These are phyloP conservation scores for Threskiornis aethiopicus DNA, from an alignment of 2,797 vertebrate species.

Conservation along the genomic window DNA sequence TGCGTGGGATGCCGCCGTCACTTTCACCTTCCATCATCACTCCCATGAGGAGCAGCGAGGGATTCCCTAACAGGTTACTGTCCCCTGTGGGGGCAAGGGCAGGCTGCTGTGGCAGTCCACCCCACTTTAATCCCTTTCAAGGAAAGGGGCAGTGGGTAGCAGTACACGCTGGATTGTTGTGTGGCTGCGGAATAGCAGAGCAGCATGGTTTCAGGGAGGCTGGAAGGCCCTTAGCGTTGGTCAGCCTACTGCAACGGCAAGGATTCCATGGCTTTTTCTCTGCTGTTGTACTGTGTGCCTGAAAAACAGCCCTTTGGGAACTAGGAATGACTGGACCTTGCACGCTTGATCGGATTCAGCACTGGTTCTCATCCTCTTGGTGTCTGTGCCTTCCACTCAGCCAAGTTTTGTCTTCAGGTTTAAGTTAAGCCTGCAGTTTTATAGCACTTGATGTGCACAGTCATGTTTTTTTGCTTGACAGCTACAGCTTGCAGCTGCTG, in stretches of 20 bases:
- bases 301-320: not conserved
- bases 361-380: not conserved
- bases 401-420: not conserved
- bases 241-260: not conserved
- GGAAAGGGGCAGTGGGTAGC: not conserved
- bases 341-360: not conserved
- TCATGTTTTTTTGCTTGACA: not conserved
- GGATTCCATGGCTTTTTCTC: not conserved
- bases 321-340: not conserved
- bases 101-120: not conserved
- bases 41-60: constrained; percentile 91
- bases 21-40: constrained; percentile 92
- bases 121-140: not conserved
- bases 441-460: not conserved
- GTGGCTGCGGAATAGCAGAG: not conserved
- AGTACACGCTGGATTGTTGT: not conserved
- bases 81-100: constrained; percentile 8
- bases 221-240: not conserved
- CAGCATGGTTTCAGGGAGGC: fast-evolving
- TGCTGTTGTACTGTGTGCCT: not conserved
- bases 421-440: not conserved
- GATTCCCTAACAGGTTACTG: constrained; percentile 66
- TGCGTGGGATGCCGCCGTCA: constrained; percentile 89
- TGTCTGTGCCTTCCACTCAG: not conserved
- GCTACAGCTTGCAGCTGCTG: not conserved